Percentiles rank a stretch among this genome's conserved stretches.
Conservation (phyloP, 1,140 invertebrate species). For the Hetaerina americana region DNA sequence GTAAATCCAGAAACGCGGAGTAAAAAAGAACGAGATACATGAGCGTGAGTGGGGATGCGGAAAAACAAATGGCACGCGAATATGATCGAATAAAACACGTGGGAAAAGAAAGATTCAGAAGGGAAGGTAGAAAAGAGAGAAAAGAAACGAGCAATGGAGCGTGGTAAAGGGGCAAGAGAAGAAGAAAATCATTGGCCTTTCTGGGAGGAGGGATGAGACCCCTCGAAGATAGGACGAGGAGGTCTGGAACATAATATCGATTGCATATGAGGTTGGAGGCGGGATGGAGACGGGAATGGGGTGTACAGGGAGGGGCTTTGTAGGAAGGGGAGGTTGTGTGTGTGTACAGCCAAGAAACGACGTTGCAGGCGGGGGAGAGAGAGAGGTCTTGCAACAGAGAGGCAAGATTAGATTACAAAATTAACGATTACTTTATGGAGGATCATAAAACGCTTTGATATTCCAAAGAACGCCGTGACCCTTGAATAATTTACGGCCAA, state of each 20-base stretch:
- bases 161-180: too few relatives aligned
- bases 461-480: neutral
- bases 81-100: neutral
- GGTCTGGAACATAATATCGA: neutral
- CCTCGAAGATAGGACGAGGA: neutral
- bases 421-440: neutral
- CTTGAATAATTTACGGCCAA: neutral
- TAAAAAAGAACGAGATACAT: too few relatives aligned
- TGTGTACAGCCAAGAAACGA: neutral
- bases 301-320: too few relatives aligned
- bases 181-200: neutral
- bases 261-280: neutral
- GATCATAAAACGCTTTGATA: neutral
- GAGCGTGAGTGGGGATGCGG: too few relatives aligned
- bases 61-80: neutral
- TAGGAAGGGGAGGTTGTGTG: neutral
- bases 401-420: neutral
- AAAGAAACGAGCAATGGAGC: neutral
- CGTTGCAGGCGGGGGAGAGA: too few relatives aligned
- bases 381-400: neutral
- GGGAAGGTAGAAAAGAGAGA: neutral
- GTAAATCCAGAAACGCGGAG: neutral
- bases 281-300: neutral
- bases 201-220: too few relatives aligned
- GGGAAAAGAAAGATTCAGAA: neutral